Percentiles rank a stretch among this genome's conserved stretches.
phyloP scores from a whole-genome alignment of 2,888 invertebrate genomes.

The Notodonta ziczac region DNA sequence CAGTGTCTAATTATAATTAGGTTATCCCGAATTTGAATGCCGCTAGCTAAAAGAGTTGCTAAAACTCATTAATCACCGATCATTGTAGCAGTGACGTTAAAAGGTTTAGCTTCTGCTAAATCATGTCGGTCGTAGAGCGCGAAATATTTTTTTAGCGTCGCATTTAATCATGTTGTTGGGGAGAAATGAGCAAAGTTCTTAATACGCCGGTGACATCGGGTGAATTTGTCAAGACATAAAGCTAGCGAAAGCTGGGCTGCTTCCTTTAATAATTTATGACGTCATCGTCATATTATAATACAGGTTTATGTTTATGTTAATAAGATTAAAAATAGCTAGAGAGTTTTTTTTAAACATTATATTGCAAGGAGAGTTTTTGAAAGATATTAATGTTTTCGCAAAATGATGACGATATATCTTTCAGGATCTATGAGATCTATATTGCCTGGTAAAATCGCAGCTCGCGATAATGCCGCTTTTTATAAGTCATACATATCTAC shows the following conservation, averaged over 20 bases:
- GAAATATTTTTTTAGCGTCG: constrained; percentile 29
- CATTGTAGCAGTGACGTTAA: constrained; percentile 31
- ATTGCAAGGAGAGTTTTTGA: no score
- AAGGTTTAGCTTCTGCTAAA: constrained; percentile 24
- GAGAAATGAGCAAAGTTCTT: constrained; percentile 30
- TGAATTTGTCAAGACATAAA: constrained; percentile 33
- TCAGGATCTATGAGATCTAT: no score
- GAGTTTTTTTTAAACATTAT: no score
- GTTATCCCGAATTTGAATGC: constrained; percentile 17
- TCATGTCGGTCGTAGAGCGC: constrained; percentile 17
- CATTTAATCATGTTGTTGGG: constrained; percentile 27
- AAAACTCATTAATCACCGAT: constrained; percentile 27
- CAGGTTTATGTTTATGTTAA: no score
- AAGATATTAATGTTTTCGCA: no score
- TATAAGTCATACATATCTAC: no score
- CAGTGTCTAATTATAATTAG: constrained; percentile 24
- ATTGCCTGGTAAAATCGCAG: no score
- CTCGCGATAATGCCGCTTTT: no score
- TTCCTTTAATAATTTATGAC: not conserved
- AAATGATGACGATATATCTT: no score
- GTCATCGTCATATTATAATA: not conserved
- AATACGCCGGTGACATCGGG: constrained; percentile 17
- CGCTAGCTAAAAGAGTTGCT: constrained; percentile 25
- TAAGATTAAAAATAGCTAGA: no score
- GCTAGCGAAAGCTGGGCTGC: constrained; percentile 13